phyloP scores from a whole-genome alignment of 2,797 vertebrate species.

The Sebastes iracundus region DNA sequence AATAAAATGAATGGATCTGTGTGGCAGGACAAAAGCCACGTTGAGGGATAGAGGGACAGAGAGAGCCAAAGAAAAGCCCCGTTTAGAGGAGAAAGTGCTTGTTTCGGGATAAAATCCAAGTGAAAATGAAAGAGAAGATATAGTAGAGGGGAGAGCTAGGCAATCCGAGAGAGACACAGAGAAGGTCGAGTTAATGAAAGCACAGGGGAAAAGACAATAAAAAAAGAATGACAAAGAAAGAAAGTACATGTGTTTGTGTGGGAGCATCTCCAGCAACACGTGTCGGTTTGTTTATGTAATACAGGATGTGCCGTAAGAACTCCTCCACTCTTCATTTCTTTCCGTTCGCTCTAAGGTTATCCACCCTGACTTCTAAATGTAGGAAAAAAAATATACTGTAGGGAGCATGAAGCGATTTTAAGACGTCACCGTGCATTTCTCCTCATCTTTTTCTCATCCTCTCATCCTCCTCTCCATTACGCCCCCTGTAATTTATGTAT shows the following conservation, averaged over 20 bases:
- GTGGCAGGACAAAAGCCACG: conserved; percentile 54
- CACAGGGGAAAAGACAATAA: not conserved
- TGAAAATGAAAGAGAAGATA: conserved; percentile 22
- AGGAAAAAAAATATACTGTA: conserved; percentile 2
- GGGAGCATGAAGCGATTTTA: not conserved
- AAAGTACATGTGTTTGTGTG: conserved; percentile 27
- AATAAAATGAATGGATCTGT: conserved; percentile 53
- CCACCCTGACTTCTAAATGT: conserved; percentile 10
- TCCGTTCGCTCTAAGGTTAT: conserved; percentile 6
- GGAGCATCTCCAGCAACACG: conserved; percentile 20
- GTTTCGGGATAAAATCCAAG: conserved; percentile 31
- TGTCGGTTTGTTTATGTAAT: conserved; percentile 23
- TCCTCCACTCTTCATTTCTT: conserved; percentile 7
- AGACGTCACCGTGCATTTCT: not conserved
- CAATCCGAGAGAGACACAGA: conserved; percentile 6
- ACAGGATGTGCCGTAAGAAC: conserved; percentile 1
- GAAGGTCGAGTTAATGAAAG: conserved; percentile 26
- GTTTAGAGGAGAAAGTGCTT: conserved; percentile 33
- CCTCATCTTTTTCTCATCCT: not conserved
- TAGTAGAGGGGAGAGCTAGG: not conserved
- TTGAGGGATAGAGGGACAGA: conserved; percentile 27
- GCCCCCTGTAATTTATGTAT: not conserved
- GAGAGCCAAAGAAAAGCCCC: conserved; percentile 27
- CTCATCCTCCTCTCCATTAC: not conserved
- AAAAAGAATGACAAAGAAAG: conserved; percentile 3